Evolutionary conservation across 1,140 invertebrate species (phyloP), one percentile per base, ranked within the genome.

Genomic region (Trichonephila clavipes): DNA sequence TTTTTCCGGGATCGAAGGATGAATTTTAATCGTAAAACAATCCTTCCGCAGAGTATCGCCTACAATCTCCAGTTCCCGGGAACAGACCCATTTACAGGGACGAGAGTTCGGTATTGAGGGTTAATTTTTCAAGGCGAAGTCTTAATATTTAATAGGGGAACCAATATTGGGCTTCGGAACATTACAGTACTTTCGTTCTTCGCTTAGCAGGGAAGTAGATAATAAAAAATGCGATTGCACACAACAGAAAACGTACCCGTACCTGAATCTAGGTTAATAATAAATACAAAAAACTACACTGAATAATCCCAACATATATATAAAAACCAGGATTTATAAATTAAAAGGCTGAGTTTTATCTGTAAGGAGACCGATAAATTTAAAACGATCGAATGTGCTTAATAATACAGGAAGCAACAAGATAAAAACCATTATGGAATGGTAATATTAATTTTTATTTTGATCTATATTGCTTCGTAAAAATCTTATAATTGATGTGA

Each of bases 11-110:
- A 92, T 92, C 91, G 91, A 72, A 64, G 62, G 81, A 92, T 92
- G 91, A 92, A 92, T 92, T 92, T 92, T 92, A 92, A 92, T 92
- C 91, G 91, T 72, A 92, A 92, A 64, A 92, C 91, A 92, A 92
- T 92, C 91, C 91, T 72, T 59, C 91, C 62, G 28, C 7, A 14
- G 91, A 14, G 91, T 58, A 72, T 87, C 62, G 40, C 10, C 21
- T 21, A 34, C 28, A 40, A 18, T 51, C 24, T 92, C 24, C 44
- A 61, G 58, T 85, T 85, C n/a, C 83, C n/a, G 34, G 81, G 34
- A 58, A 28, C n/a, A 51, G 51, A 51, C 51, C 51, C 51, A 51
- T 64, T 21, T 34, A 19, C 66, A n/a, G 66, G n/a, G 14, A 14
- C 72, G 72, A 77, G 24, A 40, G 72, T 59, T 85, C 58, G 58